A percentile compares a stretch with the other conserved stretches of the same genome.
Evolutionary conservation across 2,797 vertebrate genomes (phyloP).

Genomic region (Lindbergichthys nudifrons): DNA sequence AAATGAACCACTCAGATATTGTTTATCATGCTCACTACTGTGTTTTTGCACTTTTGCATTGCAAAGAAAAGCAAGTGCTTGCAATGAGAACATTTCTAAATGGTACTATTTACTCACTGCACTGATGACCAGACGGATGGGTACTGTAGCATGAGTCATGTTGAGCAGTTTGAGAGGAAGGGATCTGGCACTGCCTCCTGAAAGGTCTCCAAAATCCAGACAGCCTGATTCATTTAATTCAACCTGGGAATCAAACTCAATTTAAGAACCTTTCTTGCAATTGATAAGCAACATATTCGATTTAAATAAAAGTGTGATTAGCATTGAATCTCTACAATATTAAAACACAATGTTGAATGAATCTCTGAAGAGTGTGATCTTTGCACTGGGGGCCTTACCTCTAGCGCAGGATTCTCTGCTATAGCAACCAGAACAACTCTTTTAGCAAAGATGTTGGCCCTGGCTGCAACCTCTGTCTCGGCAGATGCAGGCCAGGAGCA

Average conservation of each 20-base stretch:
- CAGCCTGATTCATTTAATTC: constrained; percentile 84
- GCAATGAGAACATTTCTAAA: not conserved
- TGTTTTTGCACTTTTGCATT: not conserved
- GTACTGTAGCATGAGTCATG: constrained; percentile 91
- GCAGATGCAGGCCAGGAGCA: constrained; percentile 95
- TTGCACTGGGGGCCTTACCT: constrained; percentile 79
- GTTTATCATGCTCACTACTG: not conserved
- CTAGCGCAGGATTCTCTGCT: constrained; percentile 90
- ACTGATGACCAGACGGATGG: constrained; percentile 92
- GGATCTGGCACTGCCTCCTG: constrained; percentile 87
- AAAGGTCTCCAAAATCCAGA: constrained; percentile 94
- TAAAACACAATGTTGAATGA: not conserved
- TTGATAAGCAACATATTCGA: not conserved
- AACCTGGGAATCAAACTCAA: constrained; percentile 80
- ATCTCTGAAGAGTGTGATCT: not conserved
- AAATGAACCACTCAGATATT: not conserved
- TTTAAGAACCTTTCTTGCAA: not conserved
- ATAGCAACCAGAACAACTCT: constrained; percentile 91
- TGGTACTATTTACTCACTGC: constrained; percentile 87
- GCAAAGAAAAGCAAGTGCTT: not conserved
- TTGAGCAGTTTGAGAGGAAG: constrained; percentile 92
- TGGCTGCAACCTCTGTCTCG: constrained; percentile 85
- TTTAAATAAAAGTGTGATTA: not conserved
- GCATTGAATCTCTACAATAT: not conserved
- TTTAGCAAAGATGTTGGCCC: constrained; percentile 89